Percentiles rank a stretch among this genome's conserved stretches.
Conservation (phyloP, 2,113 vertebrate species). For the Desmodus rotundus region DNA sequence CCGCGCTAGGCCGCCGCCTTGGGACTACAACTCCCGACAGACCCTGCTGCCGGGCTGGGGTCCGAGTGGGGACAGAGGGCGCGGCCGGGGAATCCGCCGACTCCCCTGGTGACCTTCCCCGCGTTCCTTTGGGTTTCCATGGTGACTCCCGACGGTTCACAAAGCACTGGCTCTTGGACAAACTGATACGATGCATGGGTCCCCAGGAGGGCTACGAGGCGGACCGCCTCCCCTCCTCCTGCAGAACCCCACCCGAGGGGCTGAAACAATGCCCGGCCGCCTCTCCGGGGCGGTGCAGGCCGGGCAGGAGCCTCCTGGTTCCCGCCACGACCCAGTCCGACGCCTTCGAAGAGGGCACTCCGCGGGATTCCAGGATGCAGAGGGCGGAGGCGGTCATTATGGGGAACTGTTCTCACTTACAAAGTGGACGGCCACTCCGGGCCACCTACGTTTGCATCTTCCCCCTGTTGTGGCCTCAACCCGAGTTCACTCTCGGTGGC, state of each 20-base stretch:
- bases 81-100: neutral
- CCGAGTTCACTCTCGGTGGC: neutral
- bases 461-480: neutral
- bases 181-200: neutral
- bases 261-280: constrained; percentile 49
- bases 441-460: neutral
- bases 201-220: constrained; percentile 31
- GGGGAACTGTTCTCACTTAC: neutral
- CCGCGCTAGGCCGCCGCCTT: neutral
- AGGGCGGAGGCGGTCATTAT: neutral
- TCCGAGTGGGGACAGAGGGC: constrained; percentile 31
- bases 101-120: neutral
- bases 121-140: constrained; percentile 57
- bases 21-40: constrained; percentile 70
- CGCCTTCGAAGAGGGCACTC: neutral
- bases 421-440: neutral
- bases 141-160: constrained; percentile 52
- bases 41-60: constrained; percentile 31
- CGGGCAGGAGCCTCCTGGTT: neutral
- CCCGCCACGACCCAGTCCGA: neutral
- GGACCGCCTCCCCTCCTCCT: constrained; percentile 25
- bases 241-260: constrained; percentile 32
- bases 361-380: neutral
- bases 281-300: neutral
- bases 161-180: constrained; percentile 13